Conservation (phyloP, 1,140 invertebrate genomes). For the Branchinecta lynchi region DNA sequence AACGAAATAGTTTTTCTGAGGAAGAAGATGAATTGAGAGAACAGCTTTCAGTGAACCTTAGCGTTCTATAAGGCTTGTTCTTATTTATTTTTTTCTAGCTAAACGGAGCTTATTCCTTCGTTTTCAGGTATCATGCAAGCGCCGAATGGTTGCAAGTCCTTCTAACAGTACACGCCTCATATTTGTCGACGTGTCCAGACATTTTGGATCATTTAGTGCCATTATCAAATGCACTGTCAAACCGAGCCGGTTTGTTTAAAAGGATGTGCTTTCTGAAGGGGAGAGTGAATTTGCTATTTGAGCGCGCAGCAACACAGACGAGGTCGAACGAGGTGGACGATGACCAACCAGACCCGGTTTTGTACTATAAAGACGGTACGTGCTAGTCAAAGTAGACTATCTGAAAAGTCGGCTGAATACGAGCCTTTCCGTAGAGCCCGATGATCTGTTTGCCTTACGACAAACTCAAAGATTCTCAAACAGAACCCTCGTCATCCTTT, state of each 20-base stretch:
- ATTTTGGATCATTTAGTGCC: background rate
- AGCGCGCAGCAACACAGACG: background rate
- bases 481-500: background rate
- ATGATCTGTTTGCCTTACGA: background rate
- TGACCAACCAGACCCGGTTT: background rate
- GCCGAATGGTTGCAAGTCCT: background rate
- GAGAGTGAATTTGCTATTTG: background rate
- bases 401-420: no score
- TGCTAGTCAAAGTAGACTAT: background rate
- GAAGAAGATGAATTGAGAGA: no score
- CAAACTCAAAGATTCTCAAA: background rate
- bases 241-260: background rate
- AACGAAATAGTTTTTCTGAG: no score
- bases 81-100: no score
- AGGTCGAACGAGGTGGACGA: background rate
- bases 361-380: background rate
- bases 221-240: background rate
- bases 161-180: background rate
- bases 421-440: background rate
- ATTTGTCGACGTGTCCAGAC: constrained; percentile 4
- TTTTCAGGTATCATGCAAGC: constrained; percentile 3
- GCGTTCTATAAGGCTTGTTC: no score
- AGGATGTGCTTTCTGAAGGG: background rate
- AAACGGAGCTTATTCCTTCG: no score
- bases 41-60: no score